phyloP scores from a whole-genome alignment of 2,888 invertebrate species.

The Lissocephala sabroskyi region DNA sequence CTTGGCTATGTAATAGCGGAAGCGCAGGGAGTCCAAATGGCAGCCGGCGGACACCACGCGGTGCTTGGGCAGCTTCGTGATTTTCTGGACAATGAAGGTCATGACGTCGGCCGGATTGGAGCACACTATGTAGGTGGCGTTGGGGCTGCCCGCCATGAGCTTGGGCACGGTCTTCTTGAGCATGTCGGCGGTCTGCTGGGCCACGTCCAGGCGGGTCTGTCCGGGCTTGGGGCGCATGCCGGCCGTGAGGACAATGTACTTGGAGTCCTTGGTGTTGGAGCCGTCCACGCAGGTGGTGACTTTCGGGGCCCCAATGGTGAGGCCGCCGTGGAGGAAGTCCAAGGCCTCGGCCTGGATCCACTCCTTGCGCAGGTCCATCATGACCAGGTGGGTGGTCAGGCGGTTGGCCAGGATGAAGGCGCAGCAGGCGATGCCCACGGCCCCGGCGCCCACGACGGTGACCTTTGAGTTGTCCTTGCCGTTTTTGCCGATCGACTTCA shows the following conservation, averaged over 20 bases:
- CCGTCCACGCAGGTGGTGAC: constrained; percentile 77
- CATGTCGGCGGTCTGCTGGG: constrained; percentile 88
- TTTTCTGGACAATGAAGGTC: constrained; percentile 90
- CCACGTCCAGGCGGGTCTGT: constrained; percentile 83
- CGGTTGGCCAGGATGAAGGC: constrained; percentile 85
- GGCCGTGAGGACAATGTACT: constrained; percentile 88
- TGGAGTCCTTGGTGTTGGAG: constrained; percentile 81
- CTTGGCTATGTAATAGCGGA: constrained; percentile 86
- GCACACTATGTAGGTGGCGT: constrained; percentile 85
- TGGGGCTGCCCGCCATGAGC: constrained; percentile 78
- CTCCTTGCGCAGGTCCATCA: constrained; percentile 84
- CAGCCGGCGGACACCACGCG: constrained; percentile 91
- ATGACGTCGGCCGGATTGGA: constrained; percentile 92
- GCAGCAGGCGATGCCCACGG: constrained; percentile 90
- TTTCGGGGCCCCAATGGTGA: background rate
- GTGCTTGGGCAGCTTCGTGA: constrained; percentile 86
- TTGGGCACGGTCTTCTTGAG: constrained; percentile 84
- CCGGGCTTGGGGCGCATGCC: constrained; percentile 87
- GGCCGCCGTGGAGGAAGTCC: constrained; percentile 82
- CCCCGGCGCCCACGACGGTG: constrained; percentile 87
- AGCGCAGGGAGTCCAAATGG: constrained; percentile 89
- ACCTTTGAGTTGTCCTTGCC: constrained; percentile 74
- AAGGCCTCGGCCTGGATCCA: constrained; percentile 88
- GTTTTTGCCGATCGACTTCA: too few relatives aligned
- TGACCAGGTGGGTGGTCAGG: constrained; percentile 82